A percentile compares a stretch with the other conserved stretches of the same genome.
phyloP scores from a whole-genome alignment of 2,113 vertebrate species.

The Calyptommatus sinebrachiatus region DNA sequence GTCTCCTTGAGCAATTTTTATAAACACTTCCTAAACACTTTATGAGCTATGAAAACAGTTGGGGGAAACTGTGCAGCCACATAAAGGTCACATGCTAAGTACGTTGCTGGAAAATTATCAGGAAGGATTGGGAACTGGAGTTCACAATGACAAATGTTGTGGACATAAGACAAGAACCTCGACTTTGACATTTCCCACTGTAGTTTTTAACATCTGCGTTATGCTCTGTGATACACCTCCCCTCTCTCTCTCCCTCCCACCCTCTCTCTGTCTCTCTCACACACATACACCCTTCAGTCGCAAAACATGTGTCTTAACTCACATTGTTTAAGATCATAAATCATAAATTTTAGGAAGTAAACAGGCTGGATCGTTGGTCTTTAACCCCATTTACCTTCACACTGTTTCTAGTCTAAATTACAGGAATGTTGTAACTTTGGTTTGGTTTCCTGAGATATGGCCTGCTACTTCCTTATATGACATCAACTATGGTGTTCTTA shows the following conservation, averaged over 20 bases:
- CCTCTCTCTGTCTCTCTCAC: not conserved
- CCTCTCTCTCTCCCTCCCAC: not conserved
- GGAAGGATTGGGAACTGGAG: constrained; percentile 36
- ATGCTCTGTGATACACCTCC: constrained; percentile 31
- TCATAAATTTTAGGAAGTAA: not conserved
- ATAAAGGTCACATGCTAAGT: constrained; percentile 69
- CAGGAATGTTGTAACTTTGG: constrained; percentile 15
- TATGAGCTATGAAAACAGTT: constrained; percentile 74
- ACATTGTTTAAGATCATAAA: constrained; percentile 27
- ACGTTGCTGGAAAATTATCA: constrained; percentile 63
- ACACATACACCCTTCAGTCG: constrained; percentile 15
- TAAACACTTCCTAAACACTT: constrained; percentile 72
- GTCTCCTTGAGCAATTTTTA: constrained; percentile 72
- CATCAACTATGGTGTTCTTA: constrained; percentile 20
- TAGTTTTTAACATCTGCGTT: constrained; percentile 48
- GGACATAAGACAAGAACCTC: constrained; percentile 28
- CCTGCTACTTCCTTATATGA: constrained; percentile 42
- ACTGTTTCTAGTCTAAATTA: constrained; percentile 50
- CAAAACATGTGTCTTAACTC: constrained; percentile 17
- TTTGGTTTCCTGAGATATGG: constrained; percentile 50
- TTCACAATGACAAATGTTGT: constrained; percentile 35
- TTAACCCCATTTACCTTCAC: constrained; percentile 8
- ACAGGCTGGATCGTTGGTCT: constrained; percentile 27
- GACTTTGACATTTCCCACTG: constrained; percentile 33
- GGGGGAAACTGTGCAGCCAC: constrained; percentile 62